phyloP scores from a whole-genome alignment of 2,888 invertebrate species.

The Herminia tarsipennalis region DNA sequence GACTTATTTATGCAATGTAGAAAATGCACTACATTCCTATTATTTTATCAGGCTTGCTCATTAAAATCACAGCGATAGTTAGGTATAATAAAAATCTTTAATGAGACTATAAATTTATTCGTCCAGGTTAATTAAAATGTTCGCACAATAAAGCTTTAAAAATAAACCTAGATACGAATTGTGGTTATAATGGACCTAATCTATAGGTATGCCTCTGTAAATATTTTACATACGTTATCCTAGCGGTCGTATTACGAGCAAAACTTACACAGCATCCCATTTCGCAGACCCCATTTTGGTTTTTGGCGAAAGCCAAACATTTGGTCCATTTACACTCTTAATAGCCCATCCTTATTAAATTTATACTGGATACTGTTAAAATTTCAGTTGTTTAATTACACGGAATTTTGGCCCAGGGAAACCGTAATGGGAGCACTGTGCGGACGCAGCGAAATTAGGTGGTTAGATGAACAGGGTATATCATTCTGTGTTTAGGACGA shows the following conservation, averaged over 20 bases:
- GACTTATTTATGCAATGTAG: too few relatives aligned
- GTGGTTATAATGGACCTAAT: constrained; percentile 11
- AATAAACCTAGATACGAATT: not conserved
- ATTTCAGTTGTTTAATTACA: constrained; percentile 83
- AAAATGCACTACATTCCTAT: not conserved
- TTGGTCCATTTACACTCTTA: constrained; percentile 73
- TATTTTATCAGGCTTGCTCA: not conserved
- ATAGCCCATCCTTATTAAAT: constrained; percentile 82
- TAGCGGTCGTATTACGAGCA: constrained; percentile 45
- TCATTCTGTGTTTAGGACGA: constrained; percentile 52
- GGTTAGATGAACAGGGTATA: constrained; percentile 57
- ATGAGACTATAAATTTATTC: not conserved
- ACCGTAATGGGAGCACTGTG: constrained; percentile 69
- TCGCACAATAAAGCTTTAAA: not conserved
- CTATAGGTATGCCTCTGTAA: constrained; percentile 7
- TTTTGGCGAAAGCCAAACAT: constrained; percentile 81
- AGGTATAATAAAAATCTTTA: not conserved
- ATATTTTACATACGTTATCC: constrained; percentile 29
- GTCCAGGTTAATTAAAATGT: not conserved
- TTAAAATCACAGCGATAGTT: constrained; percentile 5
- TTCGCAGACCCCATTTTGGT: constrained; percentile 73
- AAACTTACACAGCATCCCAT: constrained; percentile 56
- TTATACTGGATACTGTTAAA: constrained; percentile 80
- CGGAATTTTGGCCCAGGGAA: constrained; percentile 73
- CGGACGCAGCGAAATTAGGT: constrained; percentile 67